Base-by-base conservation (phyloP, 2,113 vertebrate species). In the Chionomys nivalis region DNA sequence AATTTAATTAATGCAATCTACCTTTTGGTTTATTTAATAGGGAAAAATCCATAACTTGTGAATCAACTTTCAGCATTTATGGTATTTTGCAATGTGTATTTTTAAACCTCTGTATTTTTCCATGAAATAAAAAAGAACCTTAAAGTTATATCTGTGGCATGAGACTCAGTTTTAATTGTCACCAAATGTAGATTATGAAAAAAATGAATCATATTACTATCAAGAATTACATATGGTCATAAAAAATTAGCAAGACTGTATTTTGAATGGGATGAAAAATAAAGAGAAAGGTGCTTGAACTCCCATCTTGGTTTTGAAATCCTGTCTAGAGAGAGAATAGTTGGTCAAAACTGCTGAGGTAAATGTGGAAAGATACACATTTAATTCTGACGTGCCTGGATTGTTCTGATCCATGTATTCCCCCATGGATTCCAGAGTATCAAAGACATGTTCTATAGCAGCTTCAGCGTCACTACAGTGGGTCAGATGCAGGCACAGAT, bases 1-100 rank as follows among this genome's bases (percentile, higher is more conserved):
- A 72, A 61, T 97, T 97, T 98, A 97, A 98, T 97, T 97, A 98
- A 94, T 97, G 73, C 55, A 92, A 66, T 92, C 58, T 87, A 75
- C 31, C 94, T 92, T 55, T 33, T 76, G 85, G 90, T 78, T 42
- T 94, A 83, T 5, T 24, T 79, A 91, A 61, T 95, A 28, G 42
- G 24, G 73, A 94, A 66, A 65, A 89, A 85, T 39, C 90, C 85
- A 95, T 44, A 82, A 93, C 93, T 4, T 83, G 63, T 82, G 2
- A 73, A 79, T 93, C 77, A 88, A 61, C 63, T 58, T 97, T 97
- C 90, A 79, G 94, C 19, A 63, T 85, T 77, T 94, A 82, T 92
- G 73, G 58, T 96, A 19, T 89, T 58, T 78, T 91, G 24, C 28
- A 16, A 36, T 93, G 75, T 26, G 33, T 79, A 82, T 94, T 7